These are phyloP conservation scores for Heliconius eleuchia DNA, from an alignment of 1,140 invertebrate species.

Conservation along the genomic window DNA sequence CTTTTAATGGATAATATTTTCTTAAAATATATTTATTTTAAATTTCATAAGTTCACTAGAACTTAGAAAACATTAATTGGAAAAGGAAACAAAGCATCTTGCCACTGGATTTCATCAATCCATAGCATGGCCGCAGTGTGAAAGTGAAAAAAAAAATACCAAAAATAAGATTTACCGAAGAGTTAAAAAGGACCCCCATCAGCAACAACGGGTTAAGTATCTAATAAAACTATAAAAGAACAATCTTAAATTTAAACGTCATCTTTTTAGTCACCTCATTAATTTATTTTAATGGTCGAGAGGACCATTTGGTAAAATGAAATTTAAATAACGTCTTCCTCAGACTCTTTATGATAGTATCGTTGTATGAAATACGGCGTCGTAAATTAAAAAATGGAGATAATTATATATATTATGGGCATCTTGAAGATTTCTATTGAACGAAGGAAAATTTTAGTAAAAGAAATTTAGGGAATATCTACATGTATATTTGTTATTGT, in stretches of 20 bases:
- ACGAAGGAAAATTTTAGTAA: not conserved
- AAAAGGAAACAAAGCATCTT: too few relatives aligned
- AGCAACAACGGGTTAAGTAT: not conserved
- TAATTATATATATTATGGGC: not conserved
- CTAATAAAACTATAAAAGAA: constrained; percentile 4
- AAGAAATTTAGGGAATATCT: not conserved
- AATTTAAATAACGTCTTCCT: constrained; percentile 14
- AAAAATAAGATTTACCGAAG: not conserved
- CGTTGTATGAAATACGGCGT: constrained; percentile 11
- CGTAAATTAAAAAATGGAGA: constrained; percentile 7
- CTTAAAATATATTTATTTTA: too few relatives aligned
- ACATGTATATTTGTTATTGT: not conserved
- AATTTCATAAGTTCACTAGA: too few relatives aligned
- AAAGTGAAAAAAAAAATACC: not conserved
- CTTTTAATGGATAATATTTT: too few relatives aligned
- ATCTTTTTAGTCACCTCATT: constrained; percentile 14
- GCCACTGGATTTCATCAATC: too few relatives aligned
- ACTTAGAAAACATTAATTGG: too few relatives aligned
- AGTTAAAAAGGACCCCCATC: not conserved
- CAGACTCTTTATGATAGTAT: constrained; percentile 14
- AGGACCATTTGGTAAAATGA: constrained; percentile 12
- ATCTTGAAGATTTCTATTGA: not conserved
- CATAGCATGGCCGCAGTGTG: too few relatives aligned
- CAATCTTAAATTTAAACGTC: not conserved
- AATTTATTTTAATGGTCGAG: constrained; percentile 12